phyloP scores from a whole-genome alignment of 23 tunicate genomes.

The Phallusia fumigata region DNA sequence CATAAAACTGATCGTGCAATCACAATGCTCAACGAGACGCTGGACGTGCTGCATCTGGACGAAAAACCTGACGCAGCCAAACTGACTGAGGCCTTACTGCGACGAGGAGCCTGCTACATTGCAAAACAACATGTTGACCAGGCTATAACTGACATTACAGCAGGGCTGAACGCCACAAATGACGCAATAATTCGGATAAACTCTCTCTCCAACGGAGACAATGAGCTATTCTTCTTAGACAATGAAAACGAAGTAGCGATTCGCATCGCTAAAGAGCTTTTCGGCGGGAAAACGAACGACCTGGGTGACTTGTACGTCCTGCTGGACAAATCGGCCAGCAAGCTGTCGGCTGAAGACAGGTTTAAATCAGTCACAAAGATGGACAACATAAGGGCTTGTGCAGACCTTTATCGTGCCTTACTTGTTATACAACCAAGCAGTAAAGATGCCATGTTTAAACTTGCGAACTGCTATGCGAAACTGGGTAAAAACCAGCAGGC shows the following conservation, averaged over 20 bases:
- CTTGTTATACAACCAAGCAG: slow-evolving; percentile 56
- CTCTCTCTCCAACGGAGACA: background rate
- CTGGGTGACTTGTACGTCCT: slow-evolving; percentile 30
- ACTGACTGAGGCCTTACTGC: slow-evolving; percentile 47
- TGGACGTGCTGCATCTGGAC: slow-evolving; percentile 37
- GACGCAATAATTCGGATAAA: slow-evolving; percentile 16
- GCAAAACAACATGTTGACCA: slow-evolving; percentile 53
- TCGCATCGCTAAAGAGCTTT: slow-evolving; percentile 41
- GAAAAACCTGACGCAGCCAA: slow-evolving; percentile 27
- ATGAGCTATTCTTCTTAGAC: slow-evolving; percentile 31
- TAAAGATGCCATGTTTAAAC: slow-evolving; percentile 49
- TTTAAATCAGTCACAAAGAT: slow-evolving; percentile 42
- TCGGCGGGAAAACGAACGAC: slow-evolving; percentile 33
- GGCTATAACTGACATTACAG: slow-evolving; percentile 49
- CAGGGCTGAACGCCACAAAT: slow-evolving; percentile 46
- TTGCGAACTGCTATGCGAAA: slow-evolving; percentile 55
- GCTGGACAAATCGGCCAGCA: slow-evolving; percentile 55
- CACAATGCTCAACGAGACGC: slow-evolving; percentile 50
- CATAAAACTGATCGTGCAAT: slow-evolving; percentile 58
- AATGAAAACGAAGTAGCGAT: slow-evolving; percentile 24
- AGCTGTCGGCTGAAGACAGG: slow-evolving; percentile 40
- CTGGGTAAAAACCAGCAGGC: slow-evolving; percentile 53
- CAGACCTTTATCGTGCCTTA: slow-evolving; percentile 69
- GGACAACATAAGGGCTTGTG: slow-evolving; percentile 50
- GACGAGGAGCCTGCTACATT: slow-evolving; percentile 33